Base-by-base conservation (phyloP, 2,113 vertebrate genomes). In the Erpornis zantholeuca region DNA sequence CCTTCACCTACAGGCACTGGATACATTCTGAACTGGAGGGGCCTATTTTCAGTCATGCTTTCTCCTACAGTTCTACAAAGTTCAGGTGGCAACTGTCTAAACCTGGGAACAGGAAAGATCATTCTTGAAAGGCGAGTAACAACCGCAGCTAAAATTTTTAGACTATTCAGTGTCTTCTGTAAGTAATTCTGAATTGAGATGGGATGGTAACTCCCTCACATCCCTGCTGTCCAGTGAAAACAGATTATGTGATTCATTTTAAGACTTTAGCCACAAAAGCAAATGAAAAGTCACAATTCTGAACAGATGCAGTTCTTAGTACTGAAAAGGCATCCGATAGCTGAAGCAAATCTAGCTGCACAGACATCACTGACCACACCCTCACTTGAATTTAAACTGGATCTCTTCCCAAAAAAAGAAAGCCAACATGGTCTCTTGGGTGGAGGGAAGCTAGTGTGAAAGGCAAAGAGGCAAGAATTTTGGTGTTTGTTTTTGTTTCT, bases 381-480 rank as follows among this genome's bases (percentile, higher is more conserved):
- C 60, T 90, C 40, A 7, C 12, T 15, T 68, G 29, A 59, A 79
- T 65, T 87, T 57, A 82, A 94, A 85, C 69, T 64, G 83, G 75
- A 93, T 88, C 78, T 96, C 79, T 83, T 92, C 82, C 86, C 86
- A 64, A 91, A 71, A 80, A 56, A 52, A 80, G 65, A 86, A 96
- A 85, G 54, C 82, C 68, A 84, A 83, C 64, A 36, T 3, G 33
- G 87, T 73, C 65, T 91, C 82, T 64, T 50, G 76, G 75, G 88
- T 61, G 68, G 73, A 92, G 78, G 64, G 83, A 90, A 86, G 63
- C 47, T 86, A 60, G 38, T 61, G 88, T 86, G 86, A 94, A 95
- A 96, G 93, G 83, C 86, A 96, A 35, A 96, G 95, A 93, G 87
- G 82, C 86, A 86, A 92, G 40, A 47, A 87, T 77, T 94, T 96